Evolutionary conservation across 2,888 invertebrate genomes (phyloP).

Genomic region (Euproctis similis): DNA sequence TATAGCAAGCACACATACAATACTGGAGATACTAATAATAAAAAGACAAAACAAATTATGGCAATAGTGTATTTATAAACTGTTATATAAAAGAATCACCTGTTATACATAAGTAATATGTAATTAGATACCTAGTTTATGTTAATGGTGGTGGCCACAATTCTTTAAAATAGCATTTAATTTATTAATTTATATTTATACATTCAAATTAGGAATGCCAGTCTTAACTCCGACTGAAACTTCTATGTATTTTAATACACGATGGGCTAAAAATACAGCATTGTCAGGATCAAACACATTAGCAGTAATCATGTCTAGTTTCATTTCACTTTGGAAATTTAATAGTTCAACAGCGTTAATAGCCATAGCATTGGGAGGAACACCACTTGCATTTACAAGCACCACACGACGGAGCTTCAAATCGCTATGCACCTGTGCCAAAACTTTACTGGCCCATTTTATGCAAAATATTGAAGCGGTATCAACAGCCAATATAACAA

Average conservation of each 20-base stretch:
- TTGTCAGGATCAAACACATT: slow-evolving; percentile 46
- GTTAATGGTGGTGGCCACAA: too few species aligned
- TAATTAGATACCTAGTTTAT: too few species aligned
- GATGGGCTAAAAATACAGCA: slow-evolving; percentile 43
- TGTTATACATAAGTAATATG: too few species aligned
- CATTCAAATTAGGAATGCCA: slow-evolving; percentile 63
- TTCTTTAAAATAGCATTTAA: neutral
- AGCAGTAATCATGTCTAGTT: slow-evolving; percentile 53
- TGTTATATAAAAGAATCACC: too few species aligned
- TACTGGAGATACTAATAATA: too few species aligned
- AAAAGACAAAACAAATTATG: too few species aligned
- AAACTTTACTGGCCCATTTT: slow-evolving; percentile 51
- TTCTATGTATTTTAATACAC: slow-evolving; percentile 56
- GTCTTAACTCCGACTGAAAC: slow-evolving; percentile 56
- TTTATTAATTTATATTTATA: too few species aligned
- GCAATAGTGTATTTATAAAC: too few species aligned
- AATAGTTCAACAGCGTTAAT: slow-evolving; percentile 50
- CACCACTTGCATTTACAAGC: slow-evolving; percentile 57
- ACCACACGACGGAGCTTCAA: slow-evolving; percentile 51
- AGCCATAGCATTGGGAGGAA: slow-evolving; percentile 56
- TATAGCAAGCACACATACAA: too few species aligned
- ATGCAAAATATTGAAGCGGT: slow-evolving; percentile 55
- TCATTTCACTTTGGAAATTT: slow-evolving; percentile 44
- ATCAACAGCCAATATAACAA: slow-evolving; percentile 56
- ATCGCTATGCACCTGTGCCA: slow-evolving; percentile 59